These are phyloP conservation scores for Arctia plantaginis DNA, from an alignment of 2,888 invertebrate species.

Conservation along the genomic window DNA sequence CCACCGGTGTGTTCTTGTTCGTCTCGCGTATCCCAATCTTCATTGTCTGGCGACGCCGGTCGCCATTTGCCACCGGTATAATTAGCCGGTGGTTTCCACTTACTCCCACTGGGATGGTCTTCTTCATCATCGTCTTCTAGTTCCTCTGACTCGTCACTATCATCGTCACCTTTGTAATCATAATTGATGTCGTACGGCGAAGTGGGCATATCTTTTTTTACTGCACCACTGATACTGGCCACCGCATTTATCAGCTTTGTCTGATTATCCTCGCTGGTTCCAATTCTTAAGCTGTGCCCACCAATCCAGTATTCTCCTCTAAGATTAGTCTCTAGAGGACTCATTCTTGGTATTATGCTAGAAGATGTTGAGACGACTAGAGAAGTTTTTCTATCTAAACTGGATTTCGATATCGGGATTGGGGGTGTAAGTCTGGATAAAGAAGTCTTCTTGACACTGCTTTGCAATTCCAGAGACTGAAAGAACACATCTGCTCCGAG, in stretches of 20 bases:
- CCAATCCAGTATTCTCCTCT: slow-evolving; percentile 88
- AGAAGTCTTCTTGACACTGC: slow-evolving; percentile 88
- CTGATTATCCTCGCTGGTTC: slow-evolving; percentile 86
- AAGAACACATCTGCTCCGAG: slow-evolving; percentile 95
- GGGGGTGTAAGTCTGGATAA: slow-evolving; percentile 83
- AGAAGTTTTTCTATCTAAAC: slow-evolving; percentile 65
- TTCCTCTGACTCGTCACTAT: slow-evolving; percentile 87
- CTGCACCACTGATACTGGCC: slow-evolving; percentile 86
- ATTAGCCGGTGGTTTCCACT: slow-evolving; percentile 90
- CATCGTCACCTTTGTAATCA: slow-evolving; percentile 77
- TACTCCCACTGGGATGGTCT: slow-evolving; percentile 87
- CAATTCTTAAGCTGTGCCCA: slow-evolving; percentile 85
- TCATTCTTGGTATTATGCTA: slow-evolving; percentile 72
- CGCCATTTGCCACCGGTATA: slow-evolving; percentile 83
- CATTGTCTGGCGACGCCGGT: slow-evolving; percentile 80
- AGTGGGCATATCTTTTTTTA: slow-evolving; percentile 82
- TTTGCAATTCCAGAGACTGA: slow-evolving; percentile 92
- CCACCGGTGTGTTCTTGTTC: slow-evolving; percentile 87
- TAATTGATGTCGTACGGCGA: slow-evolving; percentile 74
- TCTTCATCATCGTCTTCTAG: slow-evolving; percentile 87
- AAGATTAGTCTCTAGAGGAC: slow-evolving; percentile 76
- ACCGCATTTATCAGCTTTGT: slow-evolving; percentile 89
- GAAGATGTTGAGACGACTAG: slow-evolving; percentile 71
- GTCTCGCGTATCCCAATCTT: slow-evolving; percentile 85
- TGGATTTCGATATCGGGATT: slow-evolving; percentile 71